Conservation (phyloP, 2,113 vertebrate species). For the Aptenodytes patagonicus region DNA sequence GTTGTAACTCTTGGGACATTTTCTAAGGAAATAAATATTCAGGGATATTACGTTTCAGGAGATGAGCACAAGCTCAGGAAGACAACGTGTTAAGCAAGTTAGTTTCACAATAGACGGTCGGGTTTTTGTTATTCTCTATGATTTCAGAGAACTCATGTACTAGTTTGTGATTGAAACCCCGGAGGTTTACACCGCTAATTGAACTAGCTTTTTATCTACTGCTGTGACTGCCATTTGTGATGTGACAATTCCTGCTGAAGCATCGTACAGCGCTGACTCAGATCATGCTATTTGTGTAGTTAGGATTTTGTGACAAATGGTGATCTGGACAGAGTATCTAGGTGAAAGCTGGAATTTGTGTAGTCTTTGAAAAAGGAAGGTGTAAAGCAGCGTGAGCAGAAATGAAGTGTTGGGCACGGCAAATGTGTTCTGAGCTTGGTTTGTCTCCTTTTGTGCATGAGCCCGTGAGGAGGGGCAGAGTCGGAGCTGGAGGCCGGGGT, state of each 20-base stretch:
- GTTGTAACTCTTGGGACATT: not conserved
- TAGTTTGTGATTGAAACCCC: not conserved
- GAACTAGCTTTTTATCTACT: not conserved
- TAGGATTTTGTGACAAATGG: not conserved
- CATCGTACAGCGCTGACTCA: accelerated
- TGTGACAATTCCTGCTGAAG: not conserved
- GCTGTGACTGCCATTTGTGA: not conserved
- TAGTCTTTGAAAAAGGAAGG: not conserved
- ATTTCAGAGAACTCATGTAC: not conserved
- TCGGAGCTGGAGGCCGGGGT: not conserved
- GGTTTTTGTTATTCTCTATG: not conserved
- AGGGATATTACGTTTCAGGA: not conserved
- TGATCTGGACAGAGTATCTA: not conserved
- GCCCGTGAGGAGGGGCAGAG: not conserved
- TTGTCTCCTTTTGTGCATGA: not conserved
- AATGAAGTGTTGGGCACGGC: not conserved
- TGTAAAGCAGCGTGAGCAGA: not conserved
- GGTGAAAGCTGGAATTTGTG: not conserved
- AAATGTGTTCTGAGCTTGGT: not conserved
- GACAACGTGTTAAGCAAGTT: not conserved
- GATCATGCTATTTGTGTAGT: not conserved
- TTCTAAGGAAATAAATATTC: not conserved
- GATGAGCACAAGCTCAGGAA: not conserved
- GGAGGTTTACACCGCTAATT: not conserved
- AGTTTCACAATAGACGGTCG: not conserved